Percentiles rank a stretch among this genome's conserved stretches.
phyloP scores from a whole-genome alignment of 2,113 vertebrate species.

The Parotia lawesii region DNA sequence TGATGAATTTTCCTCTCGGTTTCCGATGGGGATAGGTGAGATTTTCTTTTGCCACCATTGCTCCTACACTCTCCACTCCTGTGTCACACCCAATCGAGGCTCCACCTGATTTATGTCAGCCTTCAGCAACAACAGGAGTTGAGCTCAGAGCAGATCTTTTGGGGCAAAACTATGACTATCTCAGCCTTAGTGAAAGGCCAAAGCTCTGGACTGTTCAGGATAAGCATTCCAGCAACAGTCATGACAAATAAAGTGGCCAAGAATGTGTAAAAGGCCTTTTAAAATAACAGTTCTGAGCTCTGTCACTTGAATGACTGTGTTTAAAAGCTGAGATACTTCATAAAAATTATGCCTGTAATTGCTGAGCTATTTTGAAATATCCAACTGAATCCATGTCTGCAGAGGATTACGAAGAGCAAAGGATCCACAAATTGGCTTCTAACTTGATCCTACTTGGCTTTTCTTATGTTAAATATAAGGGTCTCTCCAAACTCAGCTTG shows the following conservation, averaged over 20 bases:
- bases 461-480: background rate
- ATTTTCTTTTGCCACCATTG: background rate
- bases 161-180: background rate
- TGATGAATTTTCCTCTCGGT: background rate
- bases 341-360: background rate
- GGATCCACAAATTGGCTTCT: background rate
- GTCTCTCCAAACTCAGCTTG: background rate
- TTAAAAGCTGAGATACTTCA: background rate
- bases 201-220: background rate
- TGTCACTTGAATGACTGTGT: background rate
- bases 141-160: background rate
- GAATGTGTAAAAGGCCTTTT: background rate
- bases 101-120: background rate
- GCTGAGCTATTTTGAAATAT: background rate
- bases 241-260: conserved; percentile 27
- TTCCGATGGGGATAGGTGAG: background rate
- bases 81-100: background rate
- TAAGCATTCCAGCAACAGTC: background rate
- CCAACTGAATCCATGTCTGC: background rate
- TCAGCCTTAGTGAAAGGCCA: background rate
- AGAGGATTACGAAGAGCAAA: background rate
- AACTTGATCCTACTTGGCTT: background rate
- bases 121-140: background rate
- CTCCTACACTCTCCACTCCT: background rate
- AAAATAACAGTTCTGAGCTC: background rate